These are phyloP conservation scores for Delphinus delphis DNA, from an alignment of 2,113 vertebrate genomes.

Conservation along the genomic window DNA sequence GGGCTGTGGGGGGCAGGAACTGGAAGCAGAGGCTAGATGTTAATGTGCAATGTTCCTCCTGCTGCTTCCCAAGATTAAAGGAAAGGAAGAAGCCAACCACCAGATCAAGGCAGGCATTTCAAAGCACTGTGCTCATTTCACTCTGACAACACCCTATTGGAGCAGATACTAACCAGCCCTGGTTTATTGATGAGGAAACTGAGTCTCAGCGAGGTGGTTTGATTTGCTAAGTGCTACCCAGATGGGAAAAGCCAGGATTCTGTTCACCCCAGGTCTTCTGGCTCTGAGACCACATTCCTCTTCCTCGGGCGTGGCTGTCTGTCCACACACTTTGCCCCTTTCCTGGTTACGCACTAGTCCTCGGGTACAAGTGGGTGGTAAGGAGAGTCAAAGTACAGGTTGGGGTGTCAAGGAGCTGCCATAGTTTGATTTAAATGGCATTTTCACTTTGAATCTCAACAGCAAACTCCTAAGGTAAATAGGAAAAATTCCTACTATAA, in stretches of 20 bases:
- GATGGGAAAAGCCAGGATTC: not conserved
- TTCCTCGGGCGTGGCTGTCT: not conserved
- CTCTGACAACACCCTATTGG: too few relatives aligned
- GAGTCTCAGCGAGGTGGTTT: not conserved
- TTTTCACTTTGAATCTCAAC: not conserved
- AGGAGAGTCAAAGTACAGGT: not conserved
- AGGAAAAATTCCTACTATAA: not conserved
- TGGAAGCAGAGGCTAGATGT: not conserved
- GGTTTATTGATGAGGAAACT: not conserved
- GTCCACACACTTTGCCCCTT: not conserved
- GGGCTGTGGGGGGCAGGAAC: accelerated
- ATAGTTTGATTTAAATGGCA: not conserved
- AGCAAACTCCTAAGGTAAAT: not conserved
- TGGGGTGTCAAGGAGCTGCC: accelerated
- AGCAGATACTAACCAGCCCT: accelerated
- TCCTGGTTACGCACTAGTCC: accelerated
- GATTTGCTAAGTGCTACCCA: not conserved
- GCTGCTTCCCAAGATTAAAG: not conserved
- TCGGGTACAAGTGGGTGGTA: accelerated
- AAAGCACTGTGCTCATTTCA: not conserved
- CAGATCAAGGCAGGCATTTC: not conserved
- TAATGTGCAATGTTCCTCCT: accelerated
- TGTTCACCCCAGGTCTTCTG: not conserved
- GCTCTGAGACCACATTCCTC: not conserved
- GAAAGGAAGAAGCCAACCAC: accelerated